Conservation (phyloP, 2,888 invertebrate species). For the Cotesia congregata region DNA sequence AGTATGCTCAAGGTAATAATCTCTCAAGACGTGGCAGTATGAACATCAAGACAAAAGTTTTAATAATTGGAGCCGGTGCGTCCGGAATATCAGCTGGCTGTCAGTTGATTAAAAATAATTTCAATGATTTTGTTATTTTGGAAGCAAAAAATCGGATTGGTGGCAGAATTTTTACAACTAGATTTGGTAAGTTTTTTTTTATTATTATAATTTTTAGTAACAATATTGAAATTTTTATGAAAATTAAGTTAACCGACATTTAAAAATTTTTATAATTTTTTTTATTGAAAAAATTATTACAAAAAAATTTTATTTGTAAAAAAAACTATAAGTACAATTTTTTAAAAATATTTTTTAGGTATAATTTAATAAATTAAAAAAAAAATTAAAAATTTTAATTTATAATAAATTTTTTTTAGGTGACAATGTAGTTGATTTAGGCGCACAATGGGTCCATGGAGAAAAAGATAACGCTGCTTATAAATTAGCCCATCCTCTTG, state of each 20-base stretch:
- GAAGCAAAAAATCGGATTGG: conserved; percentile 72
- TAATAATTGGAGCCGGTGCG: conserved; percentile 75
- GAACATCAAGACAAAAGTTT: conserved; percentile 60
- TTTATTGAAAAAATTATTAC: no score
- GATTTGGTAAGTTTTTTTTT: conserved; percentile 66
- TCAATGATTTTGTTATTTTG: conserved; percentile 71
- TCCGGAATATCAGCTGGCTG: conserved; percentile 75
- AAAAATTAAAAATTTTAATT: neutral
- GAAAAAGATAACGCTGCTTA: conserved; percentile 77
- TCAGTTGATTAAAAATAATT: conserved; percentile 69
- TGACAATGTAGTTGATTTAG: conserved; percentile 77
- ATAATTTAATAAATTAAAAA: neutral
- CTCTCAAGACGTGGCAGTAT: conserved; percentile 41
- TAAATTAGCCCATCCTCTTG: conserved; percentile 70
- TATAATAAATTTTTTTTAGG: conserved; percentile 54
- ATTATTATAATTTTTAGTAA: no score
- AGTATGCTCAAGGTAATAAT: neutral
- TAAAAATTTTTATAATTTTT: no score
- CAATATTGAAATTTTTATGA: no score
- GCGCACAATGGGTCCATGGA: conserved; percentile 87
- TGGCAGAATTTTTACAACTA: conserved; percentile 70
- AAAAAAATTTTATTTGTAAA: no score
- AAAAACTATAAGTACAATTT: no score
- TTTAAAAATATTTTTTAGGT: neutral
- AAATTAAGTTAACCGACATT: no score